Conservation (phyloP, 2,888 invertebrate genomes). For the Helicoverpa assulta region DNA sequence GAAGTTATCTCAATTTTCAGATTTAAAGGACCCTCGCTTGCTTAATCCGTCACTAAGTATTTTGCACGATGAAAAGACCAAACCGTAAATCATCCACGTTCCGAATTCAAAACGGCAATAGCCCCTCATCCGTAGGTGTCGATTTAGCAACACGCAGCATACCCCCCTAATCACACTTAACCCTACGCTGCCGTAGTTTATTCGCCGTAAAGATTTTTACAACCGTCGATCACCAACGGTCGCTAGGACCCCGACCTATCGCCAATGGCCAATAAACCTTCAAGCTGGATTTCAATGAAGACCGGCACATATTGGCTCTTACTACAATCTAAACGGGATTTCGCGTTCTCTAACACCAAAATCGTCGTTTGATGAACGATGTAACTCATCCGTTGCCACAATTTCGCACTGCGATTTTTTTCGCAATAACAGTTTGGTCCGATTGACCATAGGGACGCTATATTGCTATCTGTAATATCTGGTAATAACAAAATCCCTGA, state of each 20-base stretch:
- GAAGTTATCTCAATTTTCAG: no score
- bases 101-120: slow-evolving; percentile 55
- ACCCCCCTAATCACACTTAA: slow-evolving; percentile 85
- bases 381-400: slow-evolving; percentile 57
- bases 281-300: slow-evolving; percentile 78
- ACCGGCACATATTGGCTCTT: slow-evolving; percentile 61
- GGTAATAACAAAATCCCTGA: slow-evolving; percentile 63
- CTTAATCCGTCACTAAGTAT: no score
- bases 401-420: slow-evolving; percentile 52
- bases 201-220: slow-evolving; percentile 87
- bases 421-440: slow-evolving; percentile 35
- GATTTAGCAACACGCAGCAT: slow-evolving; percentile 62
- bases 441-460: slow-evolving; percentile 49
- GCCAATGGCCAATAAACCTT: slow-evolving; percentile 80
- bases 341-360: slow-evolving; percentile 41
- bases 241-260: slow-evolving; percentile 56
- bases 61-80: slow-evolving; percentile 11
- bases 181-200: slow-evolving; percentile 81
- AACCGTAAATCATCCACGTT: slow-evolving; percentile 21
- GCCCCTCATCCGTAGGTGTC: slow-evolving; percentile 62
- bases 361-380: slow-evolving; percentile 65
- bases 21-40: no score
- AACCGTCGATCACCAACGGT: slow-evolving; percentile 76
- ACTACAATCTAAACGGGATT: slow-evolving; percentile 64
- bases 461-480: slow-evolving; percentile 59